Conservation (phyloP, 2,888 invertebrate species). For the Stegophylla sp. region DNA sequence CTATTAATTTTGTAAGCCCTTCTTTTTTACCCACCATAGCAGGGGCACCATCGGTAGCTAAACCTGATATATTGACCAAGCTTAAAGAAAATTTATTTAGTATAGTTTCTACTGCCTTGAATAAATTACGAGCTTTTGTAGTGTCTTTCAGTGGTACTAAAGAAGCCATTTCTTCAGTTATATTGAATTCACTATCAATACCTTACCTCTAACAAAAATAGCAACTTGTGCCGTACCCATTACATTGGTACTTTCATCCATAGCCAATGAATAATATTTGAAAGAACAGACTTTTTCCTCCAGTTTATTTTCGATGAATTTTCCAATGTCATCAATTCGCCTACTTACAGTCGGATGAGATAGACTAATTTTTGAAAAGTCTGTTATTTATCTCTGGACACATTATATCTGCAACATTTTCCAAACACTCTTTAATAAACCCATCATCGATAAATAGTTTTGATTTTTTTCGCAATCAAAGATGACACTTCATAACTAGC, state of each 20-base stretch:
- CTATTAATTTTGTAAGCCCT: too few relatives aligned
- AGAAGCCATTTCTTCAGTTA: constrained; percentile 19
- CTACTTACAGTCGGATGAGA: constrained; percentile 15
- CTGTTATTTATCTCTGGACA: constrained; percentile 2
- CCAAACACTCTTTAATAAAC: constrained; percentile 27
- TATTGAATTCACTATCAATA: constrained; percentile 9
- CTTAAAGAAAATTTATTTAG: constrained; percentile 13
- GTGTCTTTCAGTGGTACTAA: constrained; percentile 18
- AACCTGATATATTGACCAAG: background rate
- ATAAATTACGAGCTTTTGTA: constrained; percentile 22
- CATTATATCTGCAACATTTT: constrained; percentile 1
- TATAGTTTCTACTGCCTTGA: constrained; percentile 4
- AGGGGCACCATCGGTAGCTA: constrained; percentile 16
- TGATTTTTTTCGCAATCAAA: constrained; percentile 33
- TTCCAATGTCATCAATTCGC: constrained; percentile 31
- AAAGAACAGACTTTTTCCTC: background rate
- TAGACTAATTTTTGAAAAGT: constrained; percentile 21
- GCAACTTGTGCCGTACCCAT: background rate
- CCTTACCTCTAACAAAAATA: background rate
- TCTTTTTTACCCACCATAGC: constrained; percentile 11
- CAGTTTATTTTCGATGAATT: constrained; percentile 17
- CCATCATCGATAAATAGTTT: constrained; percentile 19
- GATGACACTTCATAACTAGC: constrained; percentile 22
- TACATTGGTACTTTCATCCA: constrained; percentile 26
- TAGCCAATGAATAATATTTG: constrained; percentile 7